phyloP scores from a whole-genome alignment of 2,888 invertebrate species.

The Plebejus melissa region DNA sequence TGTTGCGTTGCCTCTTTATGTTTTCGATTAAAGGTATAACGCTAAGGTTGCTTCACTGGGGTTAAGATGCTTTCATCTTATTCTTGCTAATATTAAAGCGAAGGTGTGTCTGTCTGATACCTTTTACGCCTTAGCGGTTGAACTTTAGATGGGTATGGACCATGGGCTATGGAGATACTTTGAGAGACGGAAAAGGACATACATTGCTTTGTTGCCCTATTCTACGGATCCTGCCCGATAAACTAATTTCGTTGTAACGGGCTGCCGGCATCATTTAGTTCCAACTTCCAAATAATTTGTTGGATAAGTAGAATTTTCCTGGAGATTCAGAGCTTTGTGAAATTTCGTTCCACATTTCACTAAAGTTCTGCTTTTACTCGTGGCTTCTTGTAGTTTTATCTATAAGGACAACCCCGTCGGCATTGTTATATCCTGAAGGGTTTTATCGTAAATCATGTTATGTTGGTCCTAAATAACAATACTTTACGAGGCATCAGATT shows the following conservation, averaged over 20 bases:
- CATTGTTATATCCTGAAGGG: constrained; percentile 6
- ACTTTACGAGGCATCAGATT: constrained; percentile 68
- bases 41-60: background rate
- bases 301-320: background rate
- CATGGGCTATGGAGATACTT: no score
- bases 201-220: no score
- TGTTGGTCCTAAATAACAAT: constrained; percentile 75
- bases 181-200: no score
- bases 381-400: background rate
- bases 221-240: no score
- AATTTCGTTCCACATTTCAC: background rate
- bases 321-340: background rate
- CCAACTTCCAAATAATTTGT: background rate
- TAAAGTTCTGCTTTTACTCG: background rate
- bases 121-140: no score
- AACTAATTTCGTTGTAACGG: no score
- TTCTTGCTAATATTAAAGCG: background rate
- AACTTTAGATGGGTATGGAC: no score
- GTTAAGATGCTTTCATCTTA: background rate
- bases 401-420: background rate
- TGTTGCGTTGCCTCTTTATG: background rate
- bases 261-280: no score
- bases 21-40: background rate
- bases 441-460: constrained; percentile 74
- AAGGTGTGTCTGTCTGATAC: background rate